Evolutionary conservation across 2,888 invertebrate genomes (phyloP), one percentile per base, ranked within the genome.

Genomic region (Apotomis turbidana): DNA sequence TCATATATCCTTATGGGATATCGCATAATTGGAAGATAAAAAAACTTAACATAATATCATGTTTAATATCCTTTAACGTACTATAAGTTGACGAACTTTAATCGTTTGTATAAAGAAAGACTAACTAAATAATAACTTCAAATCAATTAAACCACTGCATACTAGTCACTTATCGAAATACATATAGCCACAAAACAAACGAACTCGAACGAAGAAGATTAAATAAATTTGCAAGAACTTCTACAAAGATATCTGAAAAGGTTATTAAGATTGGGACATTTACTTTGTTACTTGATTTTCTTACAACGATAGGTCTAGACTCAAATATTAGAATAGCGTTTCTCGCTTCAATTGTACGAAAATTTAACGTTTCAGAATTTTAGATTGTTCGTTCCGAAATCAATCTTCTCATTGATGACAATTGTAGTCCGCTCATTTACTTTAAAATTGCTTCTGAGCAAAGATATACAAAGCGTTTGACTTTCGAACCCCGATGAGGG

Each of bases 301-400:
- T 5, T 57, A 57, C 10, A 57, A 5, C 12, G n/a, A 38, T 38
- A 10, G 27, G 15, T n/a, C 57, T n/a, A 38, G 38, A 57, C 12
- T 36, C 36, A 27, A 57, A 57, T 57, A 12, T 57, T 38, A 36
- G 12, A 5, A 36, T 9, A 57, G 10, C 10, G 36, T 36, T 36
- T 36, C 10, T 57, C 36, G 36, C 57, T 36, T 36, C 2, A 57
- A 57, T 57, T 10, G 57, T 27, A 57, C 38, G n/a, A 12, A n/a
- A 38, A 57, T 57, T n/a, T 36, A 12, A 57, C 15, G 36, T 36
- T 57, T 57, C 57, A 55, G 57, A n/a, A 36, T 57, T 57, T 57
- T 3, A 5, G 27, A 57, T 27, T 57, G 15, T 36, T 10, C 27
- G 36, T 36, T 27, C 12, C 5, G 10, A 57, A 57, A 36, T 10